phyloP scores from a whole-genome alignment of 2,888 invertebrate genomes.

The Agelastica alni region DNA sequence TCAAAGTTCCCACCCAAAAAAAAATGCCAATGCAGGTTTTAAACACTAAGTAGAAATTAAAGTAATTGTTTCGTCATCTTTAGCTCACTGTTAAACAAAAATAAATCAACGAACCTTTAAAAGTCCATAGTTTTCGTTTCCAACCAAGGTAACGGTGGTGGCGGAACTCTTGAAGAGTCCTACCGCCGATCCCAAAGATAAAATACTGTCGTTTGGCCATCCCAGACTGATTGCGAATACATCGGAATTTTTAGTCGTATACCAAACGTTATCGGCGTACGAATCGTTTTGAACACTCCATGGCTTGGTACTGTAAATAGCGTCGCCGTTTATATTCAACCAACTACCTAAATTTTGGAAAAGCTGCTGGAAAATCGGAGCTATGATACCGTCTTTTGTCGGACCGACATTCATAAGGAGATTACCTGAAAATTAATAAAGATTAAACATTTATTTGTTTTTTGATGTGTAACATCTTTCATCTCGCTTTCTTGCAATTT shows the following conservation, averaged over 20 bases:
- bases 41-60: too few relatives aligned
- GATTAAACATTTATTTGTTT: too few relatives aligned
- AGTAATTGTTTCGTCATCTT: too few relatives aligned
- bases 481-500: too few relatives aligned
- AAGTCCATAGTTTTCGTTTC: constrained; percentile 50
- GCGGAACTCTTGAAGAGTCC: constrained; percentile 35
- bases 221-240: constrained; percentile 72
- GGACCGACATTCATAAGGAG: constrained; percentile 86
- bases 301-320: constrained; percentile 77
- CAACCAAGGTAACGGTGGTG: constrained; percentile 59
- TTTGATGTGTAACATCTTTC: too few relatives aligned
- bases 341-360: constrained; percentile 77
- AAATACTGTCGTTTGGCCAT: constrained; percentile 68
- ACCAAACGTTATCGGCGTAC: constrained; percentile 57
- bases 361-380: constrained; percentile 85
- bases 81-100: too few relatives aligned
- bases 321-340: constrained; percentile 81
- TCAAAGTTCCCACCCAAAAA: too few relatives aligned
- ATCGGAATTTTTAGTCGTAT: constrained; percentile 42
- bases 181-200: constrained; percentile 56
- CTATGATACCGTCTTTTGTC: constrained; percentile 84
- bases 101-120: constrained; percentile 40
- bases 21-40: too few relatives aligned
- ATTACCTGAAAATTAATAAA: constrained; percentile 63
- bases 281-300: constrained; percentile 86